These are phyloP conservation scores for Theretra japonica DNA, from an alignment of 2,888 invertebrate species.

Conservation along the genomic window DNA sequence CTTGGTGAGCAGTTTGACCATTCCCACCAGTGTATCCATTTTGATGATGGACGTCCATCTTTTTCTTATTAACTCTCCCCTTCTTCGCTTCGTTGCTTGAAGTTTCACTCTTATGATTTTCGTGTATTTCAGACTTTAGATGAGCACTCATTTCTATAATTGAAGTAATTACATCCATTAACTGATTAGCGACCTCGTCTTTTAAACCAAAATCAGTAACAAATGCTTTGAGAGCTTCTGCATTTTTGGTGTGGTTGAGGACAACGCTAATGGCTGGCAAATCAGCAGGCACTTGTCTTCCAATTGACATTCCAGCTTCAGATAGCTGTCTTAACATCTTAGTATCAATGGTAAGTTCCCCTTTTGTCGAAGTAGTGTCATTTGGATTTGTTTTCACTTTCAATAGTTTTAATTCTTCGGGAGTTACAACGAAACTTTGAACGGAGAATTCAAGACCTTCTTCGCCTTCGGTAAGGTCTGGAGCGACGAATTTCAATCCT, in stretches of 20 bases:
- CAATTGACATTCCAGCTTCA: conserved; percentile 88
- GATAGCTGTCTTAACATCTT: conserved; percentile 87
- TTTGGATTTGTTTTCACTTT: conserved; percentile 82
- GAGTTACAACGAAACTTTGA: conserved; percentile 86
- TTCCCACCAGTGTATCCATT: conserved; percentile 52
- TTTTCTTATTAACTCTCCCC: conserved; percentile 63
- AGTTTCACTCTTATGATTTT: conserved; percentile 57
- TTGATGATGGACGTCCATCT: conserved; percentile 53
- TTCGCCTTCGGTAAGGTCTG: conserved; percentile 87
- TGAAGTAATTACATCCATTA: conserved; percentile 79
- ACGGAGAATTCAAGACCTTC: conserved; percentile 89
- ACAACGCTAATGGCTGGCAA: conserved; percentile 86
- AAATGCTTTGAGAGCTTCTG: conserved; percentile 79
- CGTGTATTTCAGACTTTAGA: conserved; percentile 73
- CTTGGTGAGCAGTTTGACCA: conserved; percentile 70
- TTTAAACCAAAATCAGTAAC: conserved; percentile 79
- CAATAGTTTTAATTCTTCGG: conserved; percentile 78
- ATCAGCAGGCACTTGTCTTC: conserved; percentile 86
- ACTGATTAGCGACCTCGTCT: conserved; percentile 81
- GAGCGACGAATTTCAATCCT: conserved; percentile 88
- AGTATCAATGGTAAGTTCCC: conserved; percentile 86
- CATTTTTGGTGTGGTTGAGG: conserved; percentile 78
- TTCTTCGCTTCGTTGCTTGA: conserved; percentile 60
- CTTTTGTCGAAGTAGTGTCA: conserved; percentile 81
- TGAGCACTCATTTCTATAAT: conserved; percentile 83